Base-by-base conservation (phyloP, 2,797 vertebrate species). In the Antrozous pallidus region DNA sequence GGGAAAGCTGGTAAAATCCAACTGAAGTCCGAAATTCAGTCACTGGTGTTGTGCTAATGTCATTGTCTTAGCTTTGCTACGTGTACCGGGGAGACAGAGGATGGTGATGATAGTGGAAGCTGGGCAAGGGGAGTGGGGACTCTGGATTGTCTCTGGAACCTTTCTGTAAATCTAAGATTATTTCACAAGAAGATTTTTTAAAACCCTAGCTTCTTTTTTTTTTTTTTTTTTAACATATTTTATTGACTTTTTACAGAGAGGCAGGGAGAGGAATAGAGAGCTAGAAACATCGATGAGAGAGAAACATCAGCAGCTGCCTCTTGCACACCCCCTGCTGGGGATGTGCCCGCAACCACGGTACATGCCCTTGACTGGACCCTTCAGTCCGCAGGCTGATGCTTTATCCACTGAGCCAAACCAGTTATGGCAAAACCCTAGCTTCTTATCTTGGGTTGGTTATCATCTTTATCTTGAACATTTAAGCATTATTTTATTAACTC, bases 81-180 rank as follows among this genome's bases (percentile, higher is more conserved):
- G 0, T 4, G 2, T 8, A 10, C 67, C 2, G 0, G 6, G 20
- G 28, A 42, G 2, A 33, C 38, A 0, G 28, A 6, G 22, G 61
- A 3, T 65, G 63, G 56, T 20, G n/a, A 16, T 13, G 42, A n/a
- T 31, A 4, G 31, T 67, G 36, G 56, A 26, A 56, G 63, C 49
- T 11, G 40, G 22, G 40, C 2, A 33, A 65, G 67, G 11, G 20
- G 22, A 0, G 0, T 38, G 22, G 31, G 63, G 31, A 24, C 36
- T 2, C 56, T 28, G 3, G 11, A 1, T 71, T 28, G 20, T 49
- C 69, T 61, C 51, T 56, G 16, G 13, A 26, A 5, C 16, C 63
- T 40, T 45, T 84, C 49, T 40, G 11, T 54, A 49, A 71, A 75
- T 74, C 33, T 71, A 13, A 61, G 45, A 4, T 65, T 6, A 42